Conservation (phyloP, 2,113 vertebrate genomes). For the Anarrhichthys ocellatus region DNA sequence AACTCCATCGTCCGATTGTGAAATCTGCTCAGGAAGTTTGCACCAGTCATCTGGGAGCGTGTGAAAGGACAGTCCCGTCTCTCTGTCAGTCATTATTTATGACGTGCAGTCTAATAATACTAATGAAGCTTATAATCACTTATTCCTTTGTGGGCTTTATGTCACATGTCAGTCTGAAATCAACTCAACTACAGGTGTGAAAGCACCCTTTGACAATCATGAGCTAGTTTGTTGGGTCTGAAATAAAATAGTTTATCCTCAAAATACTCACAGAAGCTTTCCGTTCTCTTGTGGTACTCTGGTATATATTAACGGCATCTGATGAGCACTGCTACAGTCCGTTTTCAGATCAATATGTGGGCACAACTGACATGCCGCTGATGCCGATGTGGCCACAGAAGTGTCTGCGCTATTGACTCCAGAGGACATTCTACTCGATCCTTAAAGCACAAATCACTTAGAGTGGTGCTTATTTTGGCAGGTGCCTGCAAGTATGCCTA, state of each 20-base stretch:
- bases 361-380: background rate
- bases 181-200: too few species aligned
- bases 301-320: background rate
- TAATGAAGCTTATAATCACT: too few species aligned
- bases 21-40: too few species aligned
- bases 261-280: background rate
- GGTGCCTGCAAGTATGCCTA: conserved; percentile 1
- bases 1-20: too few species aligned
- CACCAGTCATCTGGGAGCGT: too few species aligned
- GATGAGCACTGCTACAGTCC: background rate
- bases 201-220: background rate
- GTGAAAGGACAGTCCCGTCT: too few species aligned
- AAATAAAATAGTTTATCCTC: background rate
- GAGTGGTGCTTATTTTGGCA: background rate
- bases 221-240: background rate
- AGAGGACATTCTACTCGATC: background rate
- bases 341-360: conserved; percentile 21
- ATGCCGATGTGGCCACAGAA: conserved; percentile 9
- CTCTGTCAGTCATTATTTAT: too few species aligned
- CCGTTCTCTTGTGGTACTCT: too few species aligned
- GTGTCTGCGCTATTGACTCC: background rate
- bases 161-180: too few species aligned
- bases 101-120: too few species aligned
- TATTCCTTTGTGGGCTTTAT: too few species aligned
- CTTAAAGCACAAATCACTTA: conserved; percentile 22